Evolutionary conservation across 2,113 vertebrate species (phyloP).

Genomic region (Ochotona princeps): DNA sequence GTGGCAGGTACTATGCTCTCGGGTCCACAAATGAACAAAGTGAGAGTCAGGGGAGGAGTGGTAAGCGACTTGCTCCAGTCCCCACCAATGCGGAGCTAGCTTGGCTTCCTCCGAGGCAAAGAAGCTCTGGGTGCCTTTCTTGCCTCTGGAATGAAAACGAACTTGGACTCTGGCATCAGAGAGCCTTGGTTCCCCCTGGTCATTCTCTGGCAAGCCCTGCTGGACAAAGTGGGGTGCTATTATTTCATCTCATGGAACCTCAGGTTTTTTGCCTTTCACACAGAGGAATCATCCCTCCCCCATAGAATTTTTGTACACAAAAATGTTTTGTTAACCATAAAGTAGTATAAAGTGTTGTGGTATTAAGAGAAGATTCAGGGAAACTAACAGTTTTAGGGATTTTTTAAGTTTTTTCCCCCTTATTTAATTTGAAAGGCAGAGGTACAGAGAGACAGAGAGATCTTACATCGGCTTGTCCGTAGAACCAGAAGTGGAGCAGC

Average conservation of each 20-base stretch:
- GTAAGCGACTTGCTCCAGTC: not conserved
- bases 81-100: not conserved
- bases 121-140: not conserved
- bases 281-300: not conserved
- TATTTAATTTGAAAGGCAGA: too few relatives aligned
- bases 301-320: constrained; percentile 16
- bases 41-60: not conserved
- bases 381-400: not conserved
- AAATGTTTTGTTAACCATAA: constrained; percentile 21
- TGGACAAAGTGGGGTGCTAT: not conserved
- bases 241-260: not conserved
- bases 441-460: too few relatives aligned
- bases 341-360: not conserved
- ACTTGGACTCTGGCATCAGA: not conserved
- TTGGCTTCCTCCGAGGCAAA: not conserved
- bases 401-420: too few relatives aligned
- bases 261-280: constrained; percentile 17
- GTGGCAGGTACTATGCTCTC: not conserved
- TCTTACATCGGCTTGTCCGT: too few relatives aligned
- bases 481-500: too few relatives aligned
- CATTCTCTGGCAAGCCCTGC: not conserved
- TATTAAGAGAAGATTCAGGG: not conserved
- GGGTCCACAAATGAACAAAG: not conserved
- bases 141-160: constrained; percentile 11
- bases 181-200: constrained; percentile 12